Evolutionary conservation across 1,140 invertebrate species (phyloP), one percentile per base, ranked within the genome.

Genomic region (Ooceraea biroi): DNA sequence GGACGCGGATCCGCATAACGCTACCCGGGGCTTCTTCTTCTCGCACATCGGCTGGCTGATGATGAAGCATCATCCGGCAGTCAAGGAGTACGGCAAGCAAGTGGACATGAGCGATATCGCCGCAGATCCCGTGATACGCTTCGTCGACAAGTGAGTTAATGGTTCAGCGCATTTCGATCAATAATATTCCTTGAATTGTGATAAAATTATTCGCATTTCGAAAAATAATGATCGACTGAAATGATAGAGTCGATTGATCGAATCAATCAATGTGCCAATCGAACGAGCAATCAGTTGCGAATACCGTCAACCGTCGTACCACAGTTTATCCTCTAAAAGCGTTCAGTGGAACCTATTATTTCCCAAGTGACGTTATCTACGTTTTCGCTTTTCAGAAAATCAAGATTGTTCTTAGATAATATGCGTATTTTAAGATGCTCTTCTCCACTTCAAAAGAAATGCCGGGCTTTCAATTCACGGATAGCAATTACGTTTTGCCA

Each of bases 1-100:
- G 0, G 95, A 97, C 83, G 97, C 97, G 0, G 97, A 98, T 90
- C 97, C 97, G 0, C 97, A 98, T 91, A 97, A 98, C 89, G 96
- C 97, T 1, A 96, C 96, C 48, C 95, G 97, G 10, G 97, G 97
- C 2, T 96, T 98, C 88, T 98, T 98, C 94, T 98, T 98, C 93
- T 95, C 97, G 0, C 97, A 98, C 88, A 95, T 98, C 90, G 97
- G 97, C 17, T 98, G 97, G 97, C 92, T 98, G 44, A 95, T 98
- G 92, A 95, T 96, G 87, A 95, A 96, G 87, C 97, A 98, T 91
- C 97, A 97, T 89, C 97, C 97, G 0, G 96, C 97, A 76, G 97
- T 98, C 19, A 96, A 95, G 57, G 84, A 91, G 50, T 87, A 95
- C 92, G 93, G 94, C 86, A 94, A 94, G 48, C 97, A 96, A 88